Evolutionary conservation across 2,113 vertebrate species (phyloP).

Genomic region (Neolamprologus devosi): DNA sequence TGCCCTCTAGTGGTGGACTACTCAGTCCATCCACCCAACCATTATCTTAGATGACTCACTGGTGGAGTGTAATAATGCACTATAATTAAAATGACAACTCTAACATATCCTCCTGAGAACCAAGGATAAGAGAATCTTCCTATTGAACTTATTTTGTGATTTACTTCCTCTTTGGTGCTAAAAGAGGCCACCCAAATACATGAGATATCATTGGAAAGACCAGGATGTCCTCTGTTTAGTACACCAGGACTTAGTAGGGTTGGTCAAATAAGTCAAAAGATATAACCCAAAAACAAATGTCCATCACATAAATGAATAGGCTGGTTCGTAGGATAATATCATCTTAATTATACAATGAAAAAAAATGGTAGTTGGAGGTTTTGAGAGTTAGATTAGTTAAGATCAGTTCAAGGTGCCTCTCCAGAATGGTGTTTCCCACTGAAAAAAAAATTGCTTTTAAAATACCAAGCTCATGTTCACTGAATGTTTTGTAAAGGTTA

Average conservation of each 20-base stretch:
- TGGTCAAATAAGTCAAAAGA: not conserved
- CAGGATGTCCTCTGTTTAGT: not conserved
- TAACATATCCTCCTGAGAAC: not conserved
- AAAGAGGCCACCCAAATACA: not conserved
- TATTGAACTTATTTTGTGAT: not conserved
- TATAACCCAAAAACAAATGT: not conserved
- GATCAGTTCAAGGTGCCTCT: not conserved
- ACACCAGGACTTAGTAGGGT: not conserved
- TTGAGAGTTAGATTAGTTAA: not conserved
- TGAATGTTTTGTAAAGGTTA: not conserved
- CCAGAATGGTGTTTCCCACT: not conserved
- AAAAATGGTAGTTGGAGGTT: not conserved
- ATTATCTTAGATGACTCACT: not conserved
- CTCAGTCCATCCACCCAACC: not conserved
- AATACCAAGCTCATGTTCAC: not conserved
- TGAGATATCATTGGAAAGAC: not conserved
- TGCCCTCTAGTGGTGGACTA: slow-evolving; percentile 50
- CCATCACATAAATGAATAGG: not conserved
- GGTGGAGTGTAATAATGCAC: not conserved
- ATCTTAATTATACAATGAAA: not conserved
- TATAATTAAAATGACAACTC: not conserved
- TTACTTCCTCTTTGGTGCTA: not conserved
- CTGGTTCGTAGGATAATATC: not conserved
- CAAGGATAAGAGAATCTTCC: not conserved
- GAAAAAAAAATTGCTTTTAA: not conserved